These are phyloP conservation scores for Plebejus argus DNA, from an alignment of 2,888 invertebrate genomes.

Conservation along the genomic window DNA sequence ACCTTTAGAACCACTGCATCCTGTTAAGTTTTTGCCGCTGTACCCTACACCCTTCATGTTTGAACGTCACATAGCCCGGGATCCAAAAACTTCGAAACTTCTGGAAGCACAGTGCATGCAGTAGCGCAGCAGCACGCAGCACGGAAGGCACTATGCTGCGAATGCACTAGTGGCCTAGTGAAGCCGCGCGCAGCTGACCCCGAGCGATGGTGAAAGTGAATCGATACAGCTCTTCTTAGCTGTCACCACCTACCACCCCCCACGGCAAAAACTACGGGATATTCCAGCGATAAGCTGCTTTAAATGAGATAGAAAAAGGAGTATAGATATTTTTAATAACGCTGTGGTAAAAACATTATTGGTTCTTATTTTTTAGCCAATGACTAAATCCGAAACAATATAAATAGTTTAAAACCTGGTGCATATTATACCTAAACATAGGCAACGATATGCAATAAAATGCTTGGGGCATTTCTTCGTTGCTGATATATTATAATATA, in stretches of 20 bases:
- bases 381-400: no score
- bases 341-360: not conserved
- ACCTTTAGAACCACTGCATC: no score
- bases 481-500: not conserved
- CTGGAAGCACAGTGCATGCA: not conserved
- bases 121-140: conserved; percentile 54
- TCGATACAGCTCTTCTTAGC: conserved; percentile 70
- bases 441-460: no score
- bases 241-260: conserved; percentile 50
- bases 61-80: not conserved
- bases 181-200: conserved; percentile 79
- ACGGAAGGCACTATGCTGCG: conserved; percentile 65
- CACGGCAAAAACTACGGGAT: conserved; percentile 16
- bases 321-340: not conserved
- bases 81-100: not conserved
- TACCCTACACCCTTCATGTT: not conserved
- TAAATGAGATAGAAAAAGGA: not conserved
- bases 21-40: no score
- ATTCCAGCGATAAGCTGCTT: not conserved
- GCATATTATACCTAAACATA: no score
- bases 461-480: no score
- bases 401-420: no score
- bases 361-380: no score
- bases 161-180: conserved; percentile 74
- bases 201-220: conserved; percentile 72